Percentiles rank a stretch among this genome's conserved stretches.
Evolutionary conservation across 2,888 invertebrate species (phyloP).

Genomic region (Macaria notata): DNA sequence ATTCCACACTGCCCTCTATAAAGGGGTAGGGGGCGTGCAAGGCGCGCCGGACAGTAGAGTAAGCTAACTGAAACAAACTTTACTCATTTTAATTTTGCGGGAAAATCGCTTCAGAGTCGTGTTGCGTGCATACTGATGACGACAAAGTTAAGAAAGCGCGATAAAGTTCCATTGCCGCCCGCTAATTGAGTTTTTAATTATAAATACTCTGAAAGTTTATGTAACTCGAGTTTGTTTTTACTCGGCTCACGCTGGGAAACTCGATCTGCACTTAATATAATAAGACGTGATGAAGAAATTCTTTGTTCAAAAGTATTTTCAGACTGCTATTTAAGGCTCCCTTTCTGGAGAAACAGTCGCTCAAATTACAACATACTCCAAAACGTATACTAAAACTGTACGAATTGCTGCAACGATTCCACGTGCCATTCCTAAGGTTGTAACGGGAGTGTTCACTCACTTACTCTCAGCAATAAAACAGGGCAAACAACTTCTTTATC

Average conservation of each 20-base stretch:
- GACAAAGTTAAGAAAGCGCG: constrained; percentile 59
- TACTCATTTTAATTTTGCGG: constrained; percentile 81
- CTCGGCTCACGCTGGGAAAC: constrained; percentile 16
- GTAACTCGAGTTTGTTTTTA: constrained; percentile 17
- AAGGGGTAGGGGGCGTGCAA: constrained; percentile 28
- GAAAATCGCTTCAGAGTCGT: constrained; percentile 57
- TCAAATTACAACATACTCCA: too few relatives aligned
- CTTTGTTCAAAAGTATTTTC: too few relatives aligned
- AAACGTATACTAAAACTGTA: too few relatives aligned
- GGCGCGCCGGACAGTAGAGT: constrained; percentile 66
- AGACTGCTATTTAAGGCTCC: too few relatives aligned
- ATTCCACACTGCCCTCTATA: constrained; percentile 7
- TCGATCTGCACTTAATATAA: constrained; percentile 2
- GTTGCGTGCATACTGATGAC: constrained; percentile 65
- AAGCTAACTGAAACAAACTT: constrained; percentile 76
- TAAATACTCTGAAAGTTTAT: constrained; percentile 35
- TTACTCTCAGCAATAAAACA: constrained; percentile 13
- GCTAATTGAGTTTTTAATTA: constrained; percentile 62
- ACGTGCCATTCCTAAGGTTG: too few relatives aligned
- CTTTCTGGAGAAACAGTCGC: too few relatives aligned
- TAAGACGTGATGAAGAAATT: background rate
- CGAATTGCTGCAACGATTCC: too few relatives aligned
- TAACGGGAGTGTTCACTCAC: background rate
- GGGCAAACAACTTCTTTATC: constrained; percentile 18
- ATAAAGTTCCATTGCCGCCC: constrained; percentile 58